phyloP scores from a whole-genome alignment of 2,888 invertebrate species.

The Andrena hattorfiana region DNA sequence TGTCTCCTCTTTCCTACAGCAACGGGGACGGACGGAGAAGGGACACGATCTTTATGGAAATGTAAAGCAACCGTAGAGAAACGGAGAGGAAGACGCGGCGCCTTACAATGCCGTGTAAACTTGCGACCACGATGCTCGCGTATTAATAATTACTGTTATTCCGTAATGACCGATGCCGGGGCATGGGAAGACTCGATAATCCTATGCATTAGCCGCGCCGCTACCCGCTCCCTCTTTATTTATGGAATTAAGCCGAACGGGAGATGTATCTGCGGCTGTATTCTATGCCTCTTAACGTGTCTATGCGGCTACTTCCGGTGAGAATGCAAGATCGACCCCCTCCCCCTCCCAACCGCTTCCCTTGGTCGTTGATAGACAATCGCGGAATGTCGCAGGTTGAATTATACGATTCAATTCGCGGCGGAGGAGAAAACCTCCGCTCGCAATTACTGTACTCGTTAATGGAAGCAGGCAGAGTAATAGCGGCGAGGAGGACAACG shows the following conservation, averaged over 20 bases:
- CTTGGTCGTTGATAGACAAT: slow-evolving; percentile 69
- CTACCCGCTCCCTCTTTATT: slow-evolving; percentile 77
- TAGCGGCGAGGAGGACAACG: slow-evolving; percentile 67
- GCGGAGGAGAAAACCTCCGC: slow-evolving; percentile 63
- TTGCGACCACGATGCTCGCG: slow-evolving; percentile 75
- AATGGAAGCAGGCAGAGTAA: slow-evolving; percentile 68
- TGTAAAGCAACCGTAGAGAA: slow-evolving; percentile 34
- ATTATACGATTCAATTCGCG: slow-evolving; percentile 72
- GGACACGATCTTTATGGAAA: slow-evolving; percentile 59
- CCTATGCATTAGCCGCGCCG: slow-evolving; percentile 82
- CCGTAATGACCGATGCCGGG: slow-evolving; percentile 83
- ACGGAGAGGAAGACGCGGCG: slow-evolving; percentile 50
- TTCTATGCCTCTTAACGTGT: slow-evolving; percentile 74
- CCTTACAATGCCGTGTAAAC: slow-evolving; percentile 75
- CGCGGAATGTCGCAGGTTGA: slow-evolving; percentile 69
- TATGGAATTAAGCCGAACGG: slow-evolving; percentile 78
- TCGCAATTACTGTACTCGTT: slow-evolving; percentile 73
- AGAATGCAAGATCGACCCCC: slow-evolving; percentile 73
- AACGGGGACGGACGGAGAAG: slow-evolving; percentile 31
- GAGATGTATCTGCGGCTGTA: slow-evolving; percentile 78
- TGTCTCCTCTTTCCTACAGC: slow-evolving; percentile 67
- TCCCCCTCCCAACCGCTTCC: neutral
- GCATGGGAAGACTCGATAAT: slow-evolving; percentile 85
- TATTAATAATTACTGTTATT: slow-evolving; percentile 85
- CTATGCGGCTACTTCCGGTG: slow-evolving; percentile 71